Conservation (phyloP, 2,888 invertebrate species). For the Caradrina kadenii region DNA sequence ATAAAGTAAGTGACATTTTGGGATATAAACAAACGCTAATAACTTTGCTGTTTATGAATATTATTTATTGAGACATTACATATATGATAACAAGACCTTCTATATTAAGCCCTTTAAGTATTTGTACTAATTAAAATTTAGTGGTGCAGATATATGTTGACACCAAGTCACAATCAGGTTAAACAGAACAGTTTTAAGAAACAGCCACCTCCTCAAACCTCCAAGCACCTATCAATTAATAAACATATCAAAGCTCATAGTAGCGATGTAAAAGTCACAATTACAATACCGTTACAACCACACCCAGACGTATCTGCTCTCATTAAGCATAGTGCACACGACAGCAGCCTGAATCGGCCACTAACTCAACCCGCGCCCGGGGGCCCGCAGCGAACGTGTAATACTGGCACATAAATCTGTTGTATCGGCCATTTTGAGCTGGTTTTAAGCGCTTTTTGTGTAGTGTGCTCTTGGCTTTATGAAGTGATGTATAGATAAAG, state of each 20-base stretch:
- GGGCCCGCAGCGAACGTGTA: conserved; percentile 70
- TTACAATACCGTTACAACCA: conserved; percentile 71
- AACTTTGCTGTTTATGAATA: too few species aligned
- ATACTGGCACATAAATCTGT: conserved; percentile 73
- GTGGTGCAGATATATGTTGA: too few species aligned
- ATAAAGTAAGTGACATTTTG: too few species aligned
- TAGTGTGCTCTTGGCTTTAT: conserved; percentile 55
- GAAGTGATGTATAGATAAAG: conserved; percentile 56
- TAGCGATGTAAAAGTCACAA: conserved; percentile 64
- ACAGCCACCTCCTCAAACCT: not conserved
- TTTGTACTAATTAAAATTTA: too few species aligned
- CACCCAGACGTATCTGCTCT: conserved; percentile 69
- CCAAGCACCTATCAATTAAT: conserved; percentile 34
- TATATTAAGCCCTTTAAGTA: too few species aligned
- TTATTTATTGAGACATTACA: too few species aligned
- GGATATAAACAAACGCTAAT: too few species aligned
- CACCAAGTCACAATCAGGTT: too few species aligned
- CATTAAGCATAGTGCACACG: conserved; percentile 76
- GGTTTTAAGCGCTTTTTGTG: conserved; percentile 63
- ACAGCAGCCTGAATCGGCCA: conserved; percentile 58
- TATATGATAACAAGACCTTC: too few species aligned
- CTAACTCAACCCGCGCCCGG: conserved; percentile 71
- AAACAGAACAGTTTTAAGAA: not conserved
- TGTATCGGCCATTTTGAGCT: conserved; percentile 65
- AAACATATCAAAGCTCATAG: conserved; percentile 54